phyloP scores from a whole-genome alignment of 2,888 invertebrate species.

The Dorcus parallelipipedus region DNA sequence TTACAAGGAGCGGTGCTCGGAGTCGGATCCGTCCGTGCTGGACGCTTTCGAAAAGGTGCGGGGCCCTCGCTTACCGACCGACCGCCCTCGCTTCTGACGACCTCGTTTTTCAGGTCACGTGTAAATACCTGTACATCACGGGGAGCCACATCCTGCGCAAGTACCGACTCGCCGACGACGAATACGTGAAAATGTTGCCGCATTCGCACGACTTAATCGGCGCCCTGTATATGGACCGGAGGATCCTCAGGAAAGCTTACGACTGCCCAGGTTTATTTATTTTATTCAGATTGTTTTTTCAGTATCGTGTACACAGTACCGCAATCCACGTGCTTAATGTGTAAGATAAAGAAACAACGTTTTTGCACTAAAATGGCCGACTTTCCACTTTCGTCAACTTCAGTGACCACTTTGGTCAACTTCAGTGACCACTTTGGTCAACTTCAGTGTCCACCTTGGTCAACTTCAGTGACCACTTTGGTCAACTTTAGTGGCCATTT shows the following conservation, averaged over 20 bases:
- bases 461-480: too few relatives aligned
- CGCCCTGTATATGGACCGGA: conserved; percentile 51
- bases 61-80: background rate
- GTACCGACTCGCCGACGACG: conserved; percentile 45
- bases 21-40: conserved; percentile 24
- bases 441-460: too few relatives aligned
- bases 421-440: too few relatives aligned
- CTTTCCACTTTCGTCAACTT: too few relatives aligned
- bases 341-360: too few relatives aligned
- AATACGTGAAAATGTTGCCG: conserved; percentile 47
- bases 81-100: background rate
- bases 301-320: too few relatives aligned
- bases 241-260: conserved; percentile 45
- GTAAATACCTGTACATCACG: conserved; percentile 49
- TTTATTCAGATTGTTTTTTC: too few relatives aligned
- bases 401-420: too few relatives aligned
- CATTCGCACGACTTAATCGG: conserved; percentile 48
- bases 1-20: conserved; percentile 35
- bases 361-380: too few relatives aligned
- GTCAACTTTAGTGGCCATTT: too few relatives aligned
- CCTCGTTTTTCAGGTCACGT: conserved; percentile 44
- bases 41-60: conserved; percentile 33
- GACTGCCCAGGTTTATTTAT: conserved; percentile 26
- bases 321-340: too few relatives aligned
- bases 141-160: conserved; percentile 50